These are phyloP conservation scores for Xanthia icteritia DNA, from an alignment of 2,888 invertebrate genomes.

Conservation along the genomic window DNA sequence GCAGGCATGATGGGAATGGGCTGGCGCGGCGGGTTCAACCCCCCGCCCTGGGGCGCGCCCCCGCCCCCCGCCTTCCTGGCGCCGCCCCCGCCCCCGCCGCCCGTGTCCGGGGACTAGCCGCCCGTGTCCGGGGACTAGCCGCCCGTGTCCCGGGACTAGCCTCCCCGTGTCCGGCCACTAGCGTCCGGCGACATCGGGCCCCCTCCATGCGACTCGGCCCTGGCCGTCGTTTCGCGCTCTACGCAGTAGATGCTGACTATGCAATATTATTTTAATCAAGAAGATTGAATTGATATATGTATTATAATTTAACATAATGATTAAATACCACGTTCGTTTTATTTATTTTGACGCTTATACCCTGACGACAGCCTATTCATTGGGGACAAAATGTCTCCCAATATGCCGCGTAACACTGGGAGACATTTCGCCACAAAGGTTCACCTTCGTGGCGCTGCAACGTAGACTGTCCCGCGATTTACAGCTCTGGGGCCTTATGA, in stretches of 20 bases:
- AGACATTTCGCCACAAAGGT: too few relatives aligned
- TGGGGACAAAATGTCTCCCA: background rate
- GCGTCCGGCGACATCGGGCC: background rate
- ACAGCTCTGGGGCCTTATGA: too few relatives aligned
- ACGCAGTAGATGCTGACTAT: conserved; percentile 37
- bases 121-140: background rate
- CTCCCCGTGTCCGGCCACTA: background rate
- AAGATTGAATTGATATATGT: conserved; percentile 51
- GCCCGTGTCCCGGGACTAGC: too few relatives aligned
- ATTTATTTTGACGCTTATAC: conserved; percentile 2
- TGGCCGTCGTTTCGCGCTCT: conserved; percentile 4
- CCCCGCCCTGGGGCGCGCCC: conserved; percentile 85
- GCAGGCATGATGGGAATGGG: conserved; percentile 82
- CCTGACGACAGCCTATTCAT: background rate
- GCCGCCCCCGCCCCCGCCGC: conserved; percentile 88
- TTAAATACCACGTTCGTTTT: conserved; percentile 22
- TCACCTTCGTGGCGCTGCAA: background rate
- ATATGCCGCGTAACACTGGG: background rate
- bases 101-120: conserved; percentile 75
- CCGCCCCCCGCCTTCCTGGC: conserved; percentile 85
- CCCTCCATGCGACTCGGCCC: conserved; percentile 5
- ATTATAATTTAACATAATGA: conserved; percentile 39
- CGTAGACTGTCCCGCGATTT: background rate
- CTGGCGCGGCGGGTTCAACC: conserved; percentile 77
- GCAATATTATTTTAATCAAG: conserved; percentile 50